Evolutionary conservation across 2,113 vertebrate genomes (phyloP), one percentile per base, ranked within the genome.

Genomic region (Salminus brasiliensis): DNA sequence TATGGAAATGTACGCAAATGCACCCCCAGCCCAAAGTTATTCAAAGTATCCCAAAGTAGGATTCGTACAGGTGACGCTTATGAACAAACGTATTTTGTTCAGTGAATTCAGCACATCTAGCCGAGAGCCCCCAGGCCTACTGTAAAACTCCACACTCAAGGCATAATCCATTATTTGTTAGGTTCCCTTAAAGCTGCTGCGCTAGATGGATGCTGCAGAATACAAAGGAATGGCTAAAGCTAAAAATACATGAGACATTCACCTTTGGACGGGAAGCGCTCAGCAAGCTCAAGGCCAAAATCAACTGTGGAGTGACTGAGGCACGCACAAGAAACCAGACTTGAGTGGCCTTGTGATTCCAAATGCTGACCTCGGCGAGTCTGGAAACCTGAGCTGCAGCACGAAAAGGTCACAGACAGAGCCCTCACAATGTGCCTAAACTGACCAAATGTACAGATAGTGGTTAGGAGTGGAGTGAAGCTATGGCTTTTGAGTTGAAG

Each of bases 1-100:
- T 62, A 75, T 18, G 43, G 16, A 43, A 30, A 74, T 45, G 21
- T 47, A 62, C n/a, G 25, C 55, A 74, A 62, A 74, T 60, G 13
- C 55, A 29, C 13, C 23, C 72, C 18, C 25, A 45, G 55, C 45
- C 45, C 15, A 36, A 72, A 72, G 53, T 27, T 27, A 15, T 55
- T 72, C 45, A 47, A 47, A 47, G 45, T 47, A 15, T 47, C 13
- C 12, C 3, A 47, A 47, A 47, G 29, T 32, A 16, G 69, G 69
- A 72, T 72, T 39, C 32, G 6, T 53, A 39, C 21, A 36, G 69
- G 15, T 25, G 30, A 11, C 21, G 21, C n/a, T n/a, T n/a, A n/a
- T 6, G 45, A 52, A 47, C 10, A 29, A 57, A 47, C 45, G 13
- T 18, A 47, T 47, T 9, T 13, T 13, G 70, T 57, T 72, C 5